Base-by-base conservation (phyloP, 92 coral and sea anemone species). In the Parazoanthus darwini region DNA sequence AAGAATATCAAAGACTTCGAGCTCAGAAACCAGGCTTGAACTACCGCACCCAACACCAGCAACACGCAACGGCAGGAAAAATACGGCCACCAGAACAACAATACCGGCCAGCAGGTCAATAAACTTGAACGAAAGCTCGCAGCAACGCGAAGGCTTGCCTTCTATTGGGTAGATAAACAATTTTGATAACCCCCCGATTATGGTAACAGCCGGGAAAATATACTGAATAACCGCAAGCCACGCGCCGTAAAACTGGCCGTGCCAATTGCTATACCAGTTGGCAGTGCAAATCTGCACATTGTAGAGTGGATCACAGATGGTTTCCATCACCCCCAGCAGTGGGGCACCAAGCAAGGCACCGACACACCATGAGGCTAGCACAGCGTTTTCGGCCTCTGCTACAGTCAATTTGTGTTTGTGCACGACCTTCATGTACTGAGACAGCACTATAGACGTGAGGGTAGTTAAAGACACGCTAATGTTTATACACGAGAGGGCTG, bases 381-480 rank as follows among this genome's bases (percentile, higher is more conserved):
- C 78, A 6, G 87, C 87, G 10, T 84, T 84, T 84, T 84, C 87
- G 9, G 87, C 87, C 87, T 84, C 87, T 29, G 26, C 65, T 35
- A 48, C 59, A 23, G 87, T 84, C 14, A 84, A 79, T 44, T 36
- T 84, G 65, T 84, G 87, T 71, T 68, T 71, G 79, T 71, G 78
- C 4, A 84, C 87, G 33, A 73, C 38, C 44, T 84, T 84, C 87
- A 72, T 84, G 65, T 84, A 84, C 44, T 29, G 67, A 18, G 87
- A 63, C 3, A 84, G 87, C 6, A 84, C 87, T 48, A 71, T 84
- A 16, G 56, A 44, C 5, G 87, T 48, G 15, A 84, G 26, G 18
- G 79, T 84, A 2, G 78, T 84, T 8, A 84, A 48, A 26, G 87
- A 71, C 9, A 84, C 87, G 14, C 66, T 70, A 54, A 48, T 26